phyloP scores from a whole-genome alignment of 2,797 vertebrate species.

The Siniperca scherzeri region DNA sequence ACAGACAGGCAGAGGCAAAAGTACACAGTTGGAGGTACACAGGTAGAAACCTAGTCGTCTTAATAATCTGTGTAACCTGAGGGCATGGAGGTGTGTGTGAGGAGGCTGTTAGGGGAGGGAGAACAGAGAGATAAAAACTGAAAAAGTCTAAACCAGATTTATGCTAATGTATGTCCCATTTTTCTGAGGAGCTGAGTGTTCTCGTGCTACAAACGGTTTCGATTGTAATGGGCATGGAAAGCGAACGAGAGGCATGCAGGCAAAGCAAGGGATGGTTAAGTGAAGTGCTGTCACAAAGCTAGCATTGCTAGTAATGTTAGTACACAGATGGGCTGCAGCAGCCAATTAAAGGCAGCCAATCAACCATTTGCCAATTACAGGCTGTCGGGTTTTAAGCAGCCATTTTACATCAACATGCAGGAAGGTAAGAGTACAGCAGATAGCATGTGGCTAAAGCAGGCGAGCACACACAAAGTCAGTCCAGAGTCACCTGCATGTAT shows the following conservation, averaged over 20 bases:
- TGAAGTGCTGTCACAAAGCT: constrained; percentile 47
- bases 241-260: constrained; percentile 3
- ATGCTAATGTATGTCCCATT: constrained; percentile 43
- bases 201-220: constrained; percentile 10
- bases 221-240: constrained; percentile 1
- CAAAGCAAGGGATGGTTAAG: background rate
- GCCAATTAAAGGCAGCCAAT: constrained; percentile 54
- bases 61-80: constrained; percentile 51
- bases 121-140: constrained; percentile 15
- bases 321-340: constrained; percentile 53
- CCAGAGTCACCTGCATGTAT: background rate
- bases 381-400: constrained; percentile 41
- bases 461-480: background rate
- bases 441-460: background rate
- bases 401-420: constrained; percentile 26
- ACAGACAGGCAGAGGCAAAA: constrained; percentile 5
- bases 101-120: constrained; percentile 1
- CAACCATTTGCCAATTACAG: constrained; percentile 56
- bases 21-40: background rate
- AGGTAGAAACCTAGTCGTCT: constrained; percentile 15
- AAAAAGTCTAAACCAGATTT: constrained; percentile 13
- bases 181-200: constrained; percentile 37
- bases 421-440: constrained; percentile 4
- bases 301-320: constrained; percentile 20
- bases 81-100: constrained; percentile 33